These are phyloP conservation scores for Rhynchopsitta pachyrhyncha DNA, from an alignment of 2,113 vertebrate genomes.

Conservation along the genomic window DNA sequence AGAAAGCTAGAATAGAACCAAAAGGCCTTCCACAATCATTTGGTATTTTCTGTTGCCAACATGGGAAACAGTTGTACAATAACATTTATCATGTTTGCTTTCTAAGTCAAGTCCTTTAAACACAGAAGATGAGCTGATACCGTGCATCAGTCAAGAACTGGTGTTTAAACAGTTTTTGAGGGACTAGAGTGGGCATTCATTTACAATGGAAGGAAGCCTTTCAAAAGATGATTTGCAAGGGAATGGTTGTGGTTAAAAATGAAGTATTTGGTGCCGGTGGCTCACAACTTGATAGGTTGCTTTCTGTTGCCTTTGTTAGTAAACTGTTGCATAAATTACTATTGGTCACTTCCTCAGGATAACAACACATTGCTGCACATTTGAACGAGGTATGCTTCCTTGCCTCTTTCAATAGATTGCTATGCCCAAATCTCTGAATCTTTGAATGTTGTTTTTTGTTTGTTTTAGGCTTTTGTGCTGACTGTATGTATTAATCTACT, in stretches of 20 bases:
- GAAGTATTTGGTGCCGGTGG: background rate
- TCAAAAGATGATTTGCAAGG: background rate
- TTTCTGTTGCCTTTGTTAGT: background rate
- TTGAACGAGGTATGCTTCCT: background rate
- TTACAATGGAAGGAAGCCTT: background rate
- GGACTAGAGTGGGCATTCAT: background rate
- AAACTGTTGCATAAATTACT: background rate
- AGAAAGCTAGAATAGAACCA: background rate
- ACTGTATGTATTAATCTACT: background rate
- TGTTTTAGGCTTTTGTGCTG: background rate
- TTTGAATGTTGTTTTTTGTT: background rate
- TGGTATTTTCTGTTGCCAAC: background rate
- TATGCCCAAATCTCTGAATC: background rate
- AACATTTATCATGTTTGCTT: fast-evolving
- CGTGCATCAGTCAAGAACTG: background rate
- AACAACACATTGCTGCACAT: background rate
- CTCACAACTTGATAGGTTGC: background rate
- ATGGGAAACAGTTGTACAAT: background rate
- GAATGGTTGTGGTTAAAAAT: background rate
- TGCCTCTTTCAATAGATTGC: background rate
- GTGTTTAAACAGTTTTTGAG: background rate
- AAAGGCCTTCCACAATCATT: background rate
- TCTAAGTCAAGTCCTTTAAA: background rate
- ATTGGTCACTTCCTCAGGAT: background rate
- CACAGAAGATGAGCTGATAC: background rate